Evolutionary conservation across 35 echinoderm and acorn worm species (phyloP).

Genomic region (Ophioderma brevispina): DNA sequence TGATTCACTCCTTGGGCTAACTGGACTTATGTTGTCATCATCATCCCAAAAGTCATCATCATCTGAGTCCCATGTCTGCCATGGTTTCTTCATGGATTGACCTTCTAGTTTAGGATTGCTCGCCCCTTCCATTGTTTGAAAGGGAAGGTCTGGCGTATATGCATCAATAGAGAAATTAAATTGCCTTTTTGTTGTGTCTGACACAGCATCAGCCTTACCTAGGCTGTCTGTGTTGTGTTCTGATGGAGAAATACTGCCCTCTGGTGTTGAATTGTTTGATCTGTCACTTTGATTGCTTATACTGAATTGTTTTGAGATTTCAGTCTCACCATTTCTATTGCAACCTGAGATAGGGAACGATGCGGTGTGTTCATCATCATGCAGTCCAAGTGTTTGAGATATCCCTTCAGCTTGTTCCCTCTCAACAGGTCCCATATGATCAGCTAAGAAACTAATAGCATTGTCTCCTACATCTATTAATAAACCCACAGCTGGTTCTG

Average conservation of each 20-base stretch:
- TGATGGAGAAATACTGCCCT: constrained; percentile 2
- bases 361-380: background rate
- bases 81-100: constrained; percentile 16
- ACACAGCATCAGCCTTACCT: background rate
- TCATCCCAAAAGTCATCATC: background rate
- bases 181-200: constrained; percentile 17
- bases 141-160: constrained; percentile 52
- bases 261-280: background rate
- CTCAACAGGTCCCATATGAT: background rate
- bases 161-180: constrained; percentile 77
- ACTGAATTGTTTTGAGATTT: constrained; percentile 11
- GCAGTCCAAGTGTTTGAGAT: background rate
- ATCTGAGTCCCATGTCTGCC: background rate
- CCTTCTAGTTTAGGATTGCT: constrained; percentile 19
- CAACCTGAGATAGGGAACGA: background rate
- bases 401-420: background rate
- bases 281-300: background rate
- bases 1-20: background rate
- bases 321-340: background rate
- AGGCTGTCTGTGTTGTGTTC: background rate
- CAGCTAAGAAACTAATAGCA: background rate
- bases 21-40: background rate
- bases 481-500: constrained; percentile 36
- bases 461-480: constrained; percentile 29
- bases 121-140: background rate